Evolutionary conservation across 2,113 vertebrate species (phyloP), one percentile per base, ranked within the genome.

Genomic region (Peromyscus polionotus): DNA sequence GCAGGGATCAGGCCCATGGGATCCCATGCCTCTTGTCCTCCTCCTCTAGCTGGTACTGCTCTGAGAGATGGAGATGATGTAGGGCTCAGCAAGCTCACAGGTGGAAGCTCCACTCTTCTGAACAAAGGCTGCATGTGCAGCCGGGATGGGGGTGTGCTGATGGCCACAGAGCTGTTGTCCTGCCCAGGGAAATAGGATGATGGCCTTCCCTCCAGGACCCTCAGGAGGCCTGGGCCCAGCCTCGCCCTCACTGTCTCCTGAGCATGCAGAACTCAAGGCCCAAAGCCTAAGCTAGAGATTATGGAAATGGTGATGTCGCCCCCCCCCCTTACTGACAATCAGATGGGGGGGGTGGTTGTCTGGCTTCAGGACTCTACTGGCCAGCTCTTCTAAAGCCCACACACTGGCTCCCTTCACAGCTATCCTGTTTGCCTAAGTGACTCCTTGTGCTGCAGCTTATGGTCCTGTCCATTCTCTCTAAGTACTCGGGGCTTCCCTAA

Each of bases 81-180:
- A 13, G 67, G 6, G 26, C 26, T 85, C 70, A 3, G 48, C n/a
- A 10, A 45, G 85, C 31, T 28, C 67, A 42, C 7, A 31, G 39
- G n/a, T 1, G 10, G 5, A 33, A 48, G 20, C 11, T 13, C 36
- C 36, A 48, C 48, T 22, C 51, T 92, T 63, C 84, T 31, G 51
- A 67, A 76, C 48, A 73, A 26, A 65, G 3, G 42, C 70, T 88
- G 8, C 24, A 22, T 19, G 54, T 17, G 73, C 5, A 51, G 54
- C 33, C 26, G 11, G 13, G 91, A 33, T 0, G 31, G 48, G 24
- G 14, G 16, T 0, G 5, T 12, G 14, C 0, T 8, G 45, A 7
- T 0, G 13, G 10, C 9, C 45, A 57, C 63, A 33, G 45, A 63
- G 92, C 76, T 24, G 3, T 16, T 12, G 84, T n/a, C 73, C 54